A percentile compares a stretch with the other conserved stretches of the same genome.
phyloP scores from a whole-genome alignment of 2,113 vertebrate genomes.

The Picathartes gymnocephalus region DNA sequence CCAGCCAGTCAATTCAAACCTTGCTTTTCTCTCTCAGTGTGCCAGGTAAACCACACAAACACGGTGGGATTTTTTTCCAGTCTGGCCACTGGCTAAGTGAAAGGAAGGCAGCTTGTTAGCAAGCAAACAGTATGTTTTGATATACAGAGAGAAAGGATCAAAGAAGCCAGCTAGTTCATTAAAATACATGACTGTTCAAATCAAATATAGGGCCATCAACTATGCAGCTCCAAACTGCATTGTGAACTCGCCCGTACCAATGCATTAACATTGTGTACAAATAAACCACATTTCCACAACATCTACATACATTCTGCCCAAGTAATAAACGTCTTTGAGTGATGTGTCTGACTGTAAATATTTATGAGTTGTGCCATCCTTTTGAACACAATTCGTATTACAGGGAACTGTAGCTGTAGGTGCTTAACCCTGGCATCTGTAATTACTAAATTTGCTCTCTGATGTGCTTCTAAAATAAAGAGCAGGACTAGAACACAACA shows the following conservation, averaged over 20 bases:
- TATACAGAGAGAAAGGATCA: background rate
- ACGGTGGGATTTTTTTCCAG: background rate
- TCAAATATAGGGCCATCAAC: background rate
- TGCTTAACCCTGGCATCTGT: slow-evolving; percentile 39
- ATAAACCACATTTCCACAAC: background rate
- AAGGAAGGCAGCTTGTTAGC: slow-evolving; percentile 1
- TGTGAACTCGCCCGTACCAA: background rate
- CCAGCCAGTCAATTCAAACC: background rate
- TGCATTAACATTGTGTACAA: slow-evolving; percentile 5
- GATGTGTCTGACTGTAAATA: slow-evolving; percentile 62
- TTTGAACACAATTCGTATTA: slow-evolving; percentile 56
- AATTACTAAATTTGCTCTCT: slow-evolving; percentile 64
- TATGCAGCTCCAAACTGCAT: background rate
- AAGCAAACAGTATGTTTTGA: background rate
- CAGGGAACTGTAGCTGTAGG: slow-evolving; percentile 36
- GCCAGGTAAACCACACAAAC: background rate
- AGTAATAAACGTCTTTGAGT: slow-evolving; percentile 41
- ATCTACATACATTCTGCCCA: slow-evolving; percentile 1
- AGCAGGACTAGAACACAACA: background rate
- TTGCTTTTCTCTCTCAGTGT: background rate
- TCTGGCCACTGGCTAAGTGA: background rate
- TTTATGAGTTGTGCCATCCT: slow-evolving; percentile 41
- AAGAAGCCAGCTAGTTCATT: slow-evolving; percentile 21
- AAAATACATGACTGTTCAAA: slow-evolving; percentile 11
- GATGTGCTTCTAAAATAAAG: slow-evolving; percentile 46